Conservation (phyloP, 2,888 invertebrate species). For the Xylota sylvarum region DNA sequence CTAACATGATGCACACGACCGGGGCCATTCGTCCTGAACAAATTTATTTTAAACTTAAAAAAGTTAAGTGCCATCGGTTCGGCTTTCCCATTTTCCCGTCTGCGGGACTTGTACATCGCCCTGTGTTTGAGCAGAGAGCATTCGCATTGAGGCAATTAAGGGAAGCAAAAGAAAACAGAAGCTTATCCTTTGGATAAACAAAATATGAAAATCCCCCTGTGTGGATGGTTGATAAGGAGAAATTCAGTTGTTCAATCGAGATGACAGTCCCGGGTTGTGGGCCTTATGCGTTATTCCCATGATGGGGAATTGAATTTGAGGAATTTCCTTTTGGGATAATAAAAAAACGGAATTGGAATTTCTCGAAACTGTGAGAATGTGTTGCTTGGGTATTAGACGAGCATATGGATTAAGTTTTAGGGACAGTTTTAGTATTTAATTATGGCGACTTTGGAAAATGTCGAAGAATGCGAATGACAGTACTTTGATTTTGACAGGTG, state of each 20-base stretch:
- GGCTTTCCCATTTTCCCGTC: conserved; percentile 20
- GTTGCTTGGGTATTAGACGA: conserved; percentile 43
- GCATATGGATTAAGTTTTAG: conserved; percentile 51
- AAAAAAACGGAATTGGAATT: conserved; percentile 57
- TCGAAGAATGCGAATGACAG: background rate
- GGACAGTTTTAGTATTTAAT: conserved; percentile 28
- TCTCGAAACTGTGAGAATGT: conserved; percentile 62
- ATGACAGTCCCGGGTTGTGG: conserved; percentile 27
- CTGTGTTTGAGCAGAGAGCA: conserved; percentile 48
- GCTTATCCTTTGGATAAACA: conserved; percentile 76
- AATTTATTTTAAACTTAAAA: conserved; percentile 76
- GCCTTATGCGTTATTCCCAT: conserved; percentile 46
- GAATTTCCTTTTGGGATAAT: conserved; percentile 43
- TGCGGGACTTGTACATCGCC: conserved; percentile 49
- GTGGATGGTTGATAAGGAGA: conserved; percentile 29
- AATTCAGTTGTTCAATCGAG: conserved; percentile 5
- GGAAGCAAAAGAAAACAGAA: conserved; percentile 74
- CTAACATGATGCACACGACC: conserved; percentile 80
- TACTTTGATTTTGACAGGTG: conserved; percentile 25
- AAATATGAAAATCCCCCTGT: conserved; percentile 47
- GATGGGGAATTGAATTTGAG: background rate
- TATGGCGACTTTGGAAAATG: background rate
- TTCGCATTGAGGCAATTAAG: conserved; percentile 73
- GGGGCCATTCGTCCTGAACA: conserved; percentile 57
- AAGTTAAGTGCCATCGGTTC: conserved; percentile 53